Conservation (phyloP, 1,140 invertebrate genomes). For the Lerema accius region DNA sequence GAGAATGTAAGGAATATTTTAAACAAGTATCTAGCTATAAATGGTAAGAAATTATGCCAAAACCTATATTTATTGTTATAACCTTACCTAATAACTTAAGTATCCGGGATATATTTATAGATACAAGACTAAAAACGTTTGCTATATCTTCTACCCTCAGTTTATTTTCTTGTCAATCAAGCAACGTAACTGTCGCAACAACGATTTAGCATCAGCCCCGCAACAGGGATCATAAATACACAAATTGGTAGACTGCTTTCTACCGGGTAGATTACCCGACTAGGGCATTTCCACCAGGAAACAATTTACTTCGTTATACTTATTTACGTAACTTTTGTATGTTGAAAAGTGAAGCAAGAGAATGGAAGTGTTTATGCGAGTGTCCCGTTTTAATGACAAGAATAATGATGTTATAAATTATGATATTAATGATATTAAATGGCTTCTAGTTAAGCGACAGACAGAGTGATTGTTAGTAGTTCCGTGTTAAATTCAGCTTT, state of each 20-base stretch:
- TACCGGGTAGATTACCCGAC: conserved; percentile 38
- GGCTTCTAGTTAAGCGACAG: neutral
- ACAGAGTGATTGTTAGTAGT: neutral
- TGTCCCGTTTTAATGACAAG: conserved; percentile 9
- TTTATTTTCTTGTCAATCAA: too few species aligned
- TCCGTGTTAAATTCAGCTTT: neutral
- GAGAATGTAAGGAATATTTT: too few species aligned
- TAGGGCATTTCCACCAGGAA: conserved; percentile 45
- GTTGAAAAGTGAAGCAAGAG: conserved; percentile 22
- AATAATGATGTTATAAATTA: conserved; percentile 2
- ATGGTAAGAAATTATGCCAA: too few species aligned
- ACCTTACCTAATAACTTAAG: too few species aligned
- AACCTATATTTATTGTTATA: too few species aligned
- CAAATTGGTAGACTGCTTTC: conserved; percentile 40
- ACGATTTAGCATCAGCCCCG: neutral
- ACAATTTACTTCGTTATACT: conserved; percentile 47
- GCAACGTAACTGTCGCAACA: neutral
- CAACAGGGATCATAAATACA: conserved; percentile 11
- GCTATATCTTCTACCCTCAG: too few species aligned
- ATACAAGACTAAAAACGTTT: too few species aligned
- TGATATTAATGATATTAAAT: neutral
- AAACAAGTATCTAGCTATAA: too few species aligned
- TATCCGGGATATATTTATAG: too few species aligned
- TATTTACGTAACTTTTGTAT: conserved; percentile 34
- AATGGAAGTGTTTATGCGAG: conserved; percentile 20